A percentile compares a stretch with the other conserved stretches of the same genome.
Evolutionary conservation across 1,140 invertebrate species (phyloP).

Genomic region (Cotesia glomerata): DNA sequence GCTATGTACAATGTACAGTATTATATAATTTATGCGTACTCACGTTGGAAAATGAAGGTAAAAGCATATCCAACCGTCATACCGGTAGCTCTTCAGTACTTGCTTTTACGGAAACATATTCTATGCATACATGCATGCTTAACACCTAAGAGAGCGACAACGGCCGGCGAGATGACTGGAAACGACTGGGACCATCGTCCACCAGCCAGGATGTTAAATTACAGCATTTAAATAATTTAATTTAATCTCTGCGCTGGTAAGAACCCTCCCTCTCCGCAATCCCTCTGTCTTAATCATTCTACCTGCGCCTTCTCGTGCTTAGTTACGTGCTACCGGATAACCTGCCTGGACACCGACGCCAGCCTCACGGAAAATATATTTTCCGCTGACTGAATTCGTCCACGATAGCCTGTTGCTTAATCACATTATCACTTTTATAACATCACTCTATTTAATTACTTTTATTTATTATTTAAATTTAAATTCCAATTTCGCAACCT

Average conservation of each 20-base stretch:
- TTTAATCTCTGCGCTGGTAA: constrained; percentile 44
- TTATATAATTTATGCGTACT: constrained; percentile 7
- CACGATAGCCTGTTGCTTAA: constrained; percentile 8
- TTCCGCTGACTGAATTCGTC: constrained; percentile 25
- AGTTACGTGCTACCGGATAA: constrained; percentile 29
- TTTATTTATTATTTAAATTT: not conserved
- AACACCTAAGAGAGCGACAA: constrained; percentile 42
- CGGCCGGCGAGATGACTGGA: too few species aligned
- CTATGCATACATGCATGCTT: constrained; percentile 57
- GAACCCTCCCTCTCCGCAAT: constrained; percentile 13
- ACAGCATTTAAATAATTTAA: constrained; percentile 57
- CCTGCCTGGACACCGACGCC: constrained; percentile 5
- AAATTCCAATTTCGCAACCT: too few species aligned
- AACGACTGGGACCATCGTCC: constrained; percentile 31
- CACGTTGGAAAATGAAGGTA: constrained; percentile 7
- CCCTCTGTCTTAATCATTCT: constrained; percentile 25
- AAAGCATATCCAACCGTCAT: not conserved
- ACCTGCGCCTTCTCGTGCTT: constrained; percentile 7
- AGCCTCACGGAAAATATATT: constrained; percentile 4
- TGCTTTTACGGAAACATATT: constrained; percentile 35
- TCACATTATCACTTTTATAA: not conserved
- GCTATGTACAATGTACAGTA: not conserved
- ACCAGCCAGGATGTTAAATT: constrained; percentile 50
- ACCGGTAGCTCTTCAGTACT: not conserved
- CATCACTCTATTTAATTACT: not conserved